Percentiles rank a stretch among this genome's conserved stretches.
These are phyloP conservation scores for Agrypnia vestita DNA, from an alignment of 1,140 invertebrate species.

Conservation along the genomic window DNA sequence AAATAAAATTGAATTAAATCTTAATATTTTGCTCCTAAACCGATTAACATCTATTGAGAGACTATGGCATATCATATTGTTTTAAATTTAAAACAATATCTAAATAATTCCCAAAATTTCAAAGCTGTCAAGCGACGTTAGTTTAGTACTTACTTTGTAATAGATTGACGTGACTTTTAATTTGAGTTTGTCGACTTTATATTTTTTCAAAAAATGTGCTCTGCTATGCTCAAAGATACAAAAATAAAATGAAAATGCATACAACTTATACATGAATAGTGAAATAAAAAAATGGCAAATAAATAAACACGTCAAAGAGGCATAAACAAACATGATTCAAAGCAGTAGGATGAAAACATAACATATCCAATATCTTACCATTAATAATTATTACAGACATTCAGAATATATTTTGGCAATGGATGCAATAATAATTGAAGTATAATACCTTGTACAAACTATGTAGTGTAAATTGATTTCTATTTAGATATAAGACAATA, in stretches of 20 bases:
- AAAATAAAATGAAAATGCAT: conserved; percentile 30
- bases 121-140: too few species aligned
- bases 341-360: conserved; percentile 18
- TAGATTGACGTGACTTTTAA: background rate
- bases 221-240: conserved; percentile 34
- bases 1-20: too few species aligned
- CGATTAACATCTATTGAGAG: too few species aligned
- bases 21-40: too few species aligned
- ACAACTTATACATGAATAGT: conserved; percentile 19
- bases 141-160: too few species aligned
- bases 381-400: conserved; percentile 8
- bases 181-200: background rate
- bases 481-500: background rate
- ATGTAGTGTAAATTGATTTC: background rate
- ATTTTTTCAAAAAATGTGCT: conserved; percentile 24
- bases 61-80: too few species aligned
- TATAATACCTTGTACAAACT: background rate
- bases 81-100: too few species aligned
- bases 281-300: conserved; percentile 18
- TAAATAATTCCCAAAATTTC: too few species aligned
- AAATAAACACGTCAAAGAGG: conserved; percentile 2
- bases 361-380: background rate
- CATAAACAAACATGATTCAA: conserved; percentile 6
- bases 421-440: conserved; percentile 14
- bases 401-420: background rate